Evolutionary conservation across 1,140 invertebrate species (phyloP), one percentile per base, ranked within the genome.

Genomic region (Papilio glaucus): DNA sequence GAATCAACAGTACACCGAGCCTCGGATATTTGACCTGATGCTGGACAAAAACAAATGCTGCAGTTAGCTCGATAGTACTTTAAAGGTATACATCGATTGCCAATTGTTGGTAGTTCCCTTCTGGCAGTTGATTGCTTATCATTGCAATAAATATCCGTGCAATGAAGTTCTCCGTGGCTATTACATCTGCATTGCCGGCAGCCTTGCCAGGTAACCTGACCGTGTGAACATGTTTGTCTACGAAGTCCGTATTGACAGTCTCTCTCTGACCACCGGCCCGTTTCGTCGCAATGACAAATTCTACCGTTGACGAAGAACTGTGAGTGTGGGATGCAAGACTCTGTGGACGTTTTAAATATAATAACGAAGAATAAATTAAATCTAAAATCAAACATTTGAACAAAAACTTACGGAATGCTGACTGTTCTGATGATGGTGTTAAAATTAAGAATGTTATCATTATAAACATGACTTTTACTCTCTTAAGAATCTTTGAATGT

Each of bases 11-110:
- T 79, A 61, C 90, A 92, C 5, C 81, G 79, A 1, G 86, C 87
- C 65, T 89, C 82, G 0, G 72, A 72, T 9, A 81, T 78, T 49
- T 45, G 49, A 0, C 88, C 90, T 12, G 88, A 85, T 0, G 84
- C 83, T n/a, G 90, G 83, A 71, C 90, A 92, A 0, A 86, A 72
- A 21, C 90, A 92, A 0, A 90, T 71, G 39, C 78, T 90, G 60
- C 90, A 92, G 39, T 91, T 87, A 4, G 89, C 41, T 63, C 87
- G 87, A 53, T 90, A 92, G 10, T 83, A 87, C 62, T 73, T 82
- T n/a, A 87, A 85, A 0, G 90, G 90, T 13, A 71, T 84, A 49
- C 90, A 92, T 74, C 81, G 83, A 8, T 65, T 33, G 9, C 76
- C 74, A 15, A 78, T 79, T n/a, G 38, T 71, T 0, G 63, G 57